Evolutionary conservation across 2,113 vertebrate species (phyloP).

Genomic region (Arothron firmamentum): DNA sequence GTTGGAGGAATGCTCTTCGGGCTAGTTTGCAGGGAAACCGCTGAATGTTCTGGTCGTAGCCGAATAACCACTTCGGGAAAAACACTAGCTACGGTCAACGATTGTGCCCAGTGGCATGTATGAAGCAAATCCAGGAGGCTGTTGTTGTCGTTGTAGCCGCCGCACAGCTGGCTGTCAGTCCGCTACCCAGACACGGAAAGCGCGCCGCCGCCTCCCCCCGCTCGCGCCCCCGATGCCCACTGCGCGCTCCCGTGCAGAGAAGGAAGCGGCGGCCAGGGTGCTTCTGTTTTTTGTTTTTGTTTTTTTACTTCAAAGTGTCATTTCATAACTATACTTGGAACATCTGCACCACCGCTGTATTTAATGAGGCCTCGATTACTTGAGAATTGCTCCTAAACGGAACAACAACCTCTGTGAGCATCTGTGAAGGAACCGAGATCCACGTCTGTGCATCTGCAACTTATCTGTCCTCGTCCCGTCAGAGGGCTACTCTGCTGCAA

Average conservation of each 20-base stretch:
- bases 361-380: background rate
- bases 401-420: background rate
- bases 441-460: slow-evolving; percentile 1
- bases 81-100: background rate
- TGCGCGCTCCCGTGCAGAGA: slow-evolving; percentile 54
- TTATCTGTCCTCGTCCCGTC: slow-evolving; percentile 6
- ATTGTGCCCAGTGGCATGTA: slow-evolving; percentile 9
- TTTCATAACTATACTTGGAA: background rate
- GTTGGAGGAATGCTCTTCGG: slow-evolving; percentile 55
- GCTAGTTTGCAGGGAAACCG: slow-evolving; percentile 51
- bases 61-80: background rate
- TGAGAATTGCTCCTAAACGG: background rate
- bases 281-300: background rate
- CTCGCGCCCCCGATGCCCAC: slow-evolving; percentile 7
- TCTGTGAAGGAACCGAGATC: background rate
- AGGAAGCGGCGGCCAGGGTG: slow-evolving; percentile 34
- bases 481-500: slow-evolving; percentile 20
- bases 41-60: slow-evolving; percentile 10
- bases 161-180: slow-evolving; percentile 82
- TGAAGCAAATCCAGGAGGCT: slow-evolving; percentile 50
- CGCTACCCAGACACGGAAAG: slow-evolving; percentile 72
- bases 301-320: background rate
- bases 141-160: slow-evolving; percentile 66
- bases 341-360: background rate
- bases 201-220: slow-evolving; percentile 61